Base-by-base conservation (phyloP, 2,888 invertebrate species). In the Atherix ibis region DNA sequence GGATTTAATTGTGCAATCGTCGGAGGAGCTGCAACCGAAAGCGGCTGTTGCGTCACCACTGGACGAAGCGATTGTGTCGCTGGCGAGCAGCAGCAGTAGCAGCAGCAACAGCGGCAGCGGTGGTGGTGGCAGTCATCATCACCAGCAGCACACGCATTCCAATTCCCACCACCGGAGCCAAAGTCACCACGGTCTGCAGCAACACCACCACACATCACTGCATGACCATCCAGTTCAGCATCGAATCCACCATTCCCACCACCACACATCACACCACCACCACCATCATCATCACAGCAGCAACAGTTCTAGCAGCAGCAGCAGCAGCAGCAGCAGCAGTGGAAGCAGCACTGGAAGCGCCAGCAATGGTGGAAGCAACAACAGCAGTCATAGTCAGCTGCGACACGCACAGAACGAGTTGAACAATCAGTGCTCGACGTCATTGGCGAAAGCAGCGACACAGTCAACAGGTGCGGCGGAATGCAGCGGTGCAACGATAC, bases 1-100 rank as follows among this genome's bases (percentile, higher is more conserved):
- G 17, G 46, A 44, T 12, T 47, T 49, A 36, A 44, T 45, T 33
- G 46, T 46, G 38, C 38, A 40, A 37, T 46, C 44, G 18, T 45
- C 46, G 28, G 46, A 45, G 33, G 38, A 38, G 27, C 32, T 40
- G 32, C 37, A 38, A n/a, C n/a, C n/a, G n/a, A n/a, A n/a, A n/a
- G n/a, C n/a, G n/a, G n/a, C n/a, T n/a, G 13, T 36, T 14, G 30
- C 28, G 17, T 32, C 32, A 4, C 26, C 33, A 13, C 18, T 18
- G 30, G n/a, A n/a, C n/a, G n/a, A n/a, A n/a, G n/a, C n/a, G n/a
- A n/a, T n/a, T n/a, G n/a, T n/a, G n/a, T n/a, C n/a, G n/a, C n/a
- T n/a, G n/a, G n/a, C n/a, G n/a, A n/a, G n/a, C n/a, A n/a, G n/a
- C n/a, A n/a, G n/a, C n/a, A n/a, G n/a, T n/a, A n/a, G n/a, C n/a